Percentiles rank a stretch among this genome's conserved stretches.
These are phyloP conservation scores for Orthosia cruda DNA, from an alignment of 2,888 invertebrate genomes.

Conservation along the genomic window DNA sequence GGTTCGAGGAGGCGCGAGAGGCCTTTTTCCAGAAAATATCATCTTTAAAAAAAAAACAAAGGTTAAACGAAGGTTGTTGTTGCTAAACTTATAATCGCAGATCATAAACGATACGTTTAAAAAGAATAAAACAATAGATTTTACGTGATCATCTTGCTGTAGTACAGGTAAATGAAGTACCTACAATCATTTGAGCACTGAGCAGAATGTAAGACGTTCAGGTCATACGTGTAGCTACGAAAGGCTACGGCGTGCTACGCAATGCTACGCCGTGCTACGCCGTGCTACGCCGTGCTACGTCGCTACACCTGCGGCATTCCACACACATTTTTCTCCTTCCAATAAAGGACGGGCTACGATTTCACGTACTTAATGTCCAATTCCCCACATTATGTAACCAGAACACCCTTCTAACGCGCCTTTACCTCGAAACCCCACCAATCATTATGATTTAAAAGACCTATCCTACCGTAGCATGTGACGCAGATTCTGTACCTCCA, in stretches of 20 bases:
- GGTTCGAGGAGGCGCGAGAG: no score
- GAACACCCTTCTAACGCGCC: constrained; percentile 23
- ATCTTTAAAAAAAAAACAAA: no score
- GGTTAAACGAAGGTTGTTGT: no score
- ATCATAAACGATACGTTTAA: not conserved
- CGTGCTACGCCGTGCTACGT: constrained; percentile 8
- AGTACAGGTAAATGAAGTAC: not conserved
- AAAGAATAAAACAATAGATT: not conserved
- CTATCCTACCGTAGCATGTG: constrained; percentile 30
- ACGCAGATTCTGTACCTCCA: constrained; percentile 37
- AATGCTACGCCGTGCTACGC: no score
- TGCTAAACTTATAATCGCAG: not conserved
- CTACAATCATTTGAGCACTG: no score
- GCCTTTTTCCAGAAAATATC: no score
- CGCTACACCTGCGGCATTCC: constrained; percentile 13
- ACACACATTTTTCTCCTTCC: constrained; percentile 34
- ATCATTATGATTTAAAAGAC: constrained; percentile 46
- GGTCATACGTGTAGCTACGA: not conserved
- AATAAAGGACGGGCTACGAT: constrained; percentile 36
- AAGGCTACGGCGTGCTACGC: constrained; percentile 2
- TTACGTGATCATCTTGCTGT: not conserved
- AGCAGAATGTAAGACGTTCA: no score
- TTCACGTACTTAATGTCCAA: constrained; percentile 21
- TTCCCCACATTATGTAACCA: constrained; percentile 34
- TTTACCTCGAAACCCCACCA: constrained; percentile 24